phyloP scores from a whole-genome alignment of 2,797 vertebrate species.

The Eutrigla gurnardus region DNA sequence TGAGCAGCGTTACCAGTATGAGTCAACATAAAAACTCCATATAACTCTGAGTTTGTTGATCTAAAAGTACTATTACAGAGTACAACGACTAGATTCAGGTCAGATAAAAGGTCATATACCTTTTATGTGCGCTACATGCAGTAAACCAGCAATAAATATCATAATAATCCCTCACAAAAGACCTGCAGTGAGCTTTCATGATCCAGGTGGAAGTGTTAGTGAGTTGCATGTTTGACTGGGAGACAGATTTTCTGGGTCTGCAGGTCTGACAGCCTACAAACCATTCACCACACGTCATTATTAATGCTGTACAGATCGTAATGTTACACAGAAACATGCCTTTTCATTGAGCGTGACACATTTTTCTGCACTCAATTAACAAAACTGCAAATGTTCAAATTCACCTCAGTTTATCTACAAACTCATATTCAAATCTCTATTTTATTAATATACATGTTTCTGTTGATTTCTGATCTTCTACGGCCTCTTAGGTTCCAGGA shows the following conservation, averaged over 20 bases:
- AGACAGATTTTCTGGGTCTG: constrained; percentile 17
- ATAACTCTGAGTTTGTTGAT: constrained; percentile 15
- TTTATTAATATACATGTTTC: neutral
- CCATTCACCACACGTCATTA: constrained; percentile 3
- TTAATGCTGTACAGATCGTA: neutral
- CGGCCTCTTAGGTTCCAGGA: neutral
- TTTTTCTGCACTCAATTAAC: constrained; percentile 6
- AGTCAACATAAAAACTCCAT: constrained; percentile 29
- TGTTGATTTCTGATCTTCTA: neutral
- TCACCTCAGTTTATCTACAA: neutral
- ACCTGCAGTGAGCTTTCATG: neutral
- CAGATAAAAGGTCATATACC: neutral
- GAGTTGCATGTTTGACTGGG: neutral
- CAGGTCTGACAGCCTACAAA: constrained; percentile 35
- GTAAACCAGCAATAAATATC: neutral
- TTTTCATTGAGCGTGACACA: neutral
- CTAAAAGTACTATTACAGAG: constrained; percentile 2
- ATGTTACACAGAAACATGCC: neutral
- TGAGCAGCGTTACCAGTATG: neutral
- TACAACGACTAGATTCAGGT: neutral
- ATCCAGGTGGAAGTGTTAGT: constrained; percentile 4
- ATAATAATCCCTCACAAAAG: constrained; percentile 12
- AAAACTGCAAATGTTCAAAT: neutral
- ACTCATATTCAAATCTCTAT: neutral
- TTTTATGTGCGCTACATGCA: neutral